Evolutionary conservation across 1,140 invertebrate genomes (phyloP).

Genomic region (Diabrotica virgifera): DNA sequence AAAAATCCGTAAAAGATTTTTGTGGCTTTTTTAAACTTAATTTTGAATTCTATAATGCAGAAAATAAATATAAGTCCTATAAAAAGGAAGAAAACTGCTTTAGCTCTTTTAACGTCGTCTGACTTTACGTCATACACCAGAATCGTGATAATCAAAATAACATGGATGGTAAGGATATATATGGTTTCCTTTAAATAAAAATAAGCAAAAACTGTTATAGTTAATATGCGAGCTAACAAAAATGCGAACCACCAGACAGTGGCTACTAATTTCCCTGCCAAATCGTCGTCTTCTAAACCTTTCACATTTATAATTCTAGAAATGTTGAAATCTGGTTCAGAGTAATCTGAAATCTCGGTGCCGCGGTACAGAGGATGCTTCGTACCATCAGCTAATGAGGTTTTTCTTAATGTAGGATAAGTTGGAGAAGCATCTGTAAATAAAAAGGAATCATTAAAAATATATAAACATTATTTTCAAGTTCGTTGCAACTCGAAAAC

Average conservation of each 20-base stretch:
- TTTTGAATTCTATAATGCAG: conserved; percentile 71
- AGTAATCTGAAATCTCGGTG: background rate
- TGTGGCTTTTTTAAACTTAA: conserved; percentile 67
- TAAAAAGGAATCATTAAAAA: too few species aligned
- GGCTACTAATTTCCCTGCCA: conserved; percentile 60
- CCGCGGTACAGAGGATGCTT: conserved; percentile 11
- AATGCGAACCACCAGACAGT: conserved; percentile 72
- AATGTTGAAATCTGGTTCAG: conserved; percentile 34
- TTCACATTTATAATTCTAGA: conserved; percentile 29
- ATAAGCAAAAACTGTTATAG: conserved; percentile 66
- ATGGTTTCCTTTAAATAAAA: conserved; percentile 60
- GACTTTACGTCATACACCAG: conserved; percentile 43
- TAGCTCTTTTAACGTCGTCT: conserved; percentile 36
- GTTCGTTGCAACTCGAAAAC: too few species aligned
- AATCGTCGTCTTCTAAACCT: conserved; percentile 58
- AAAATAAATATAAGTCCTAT: conserved; percentile 70
- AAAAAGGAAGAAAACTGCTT: conserved; percentile 58
- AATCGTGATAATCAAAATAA: conserved; percentile 35
- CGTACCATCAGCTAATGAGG: conserved; percentile 25
- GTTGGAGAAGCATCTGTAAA: too few species aligned
- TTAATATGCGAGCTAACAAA: conserved; percentile 62
- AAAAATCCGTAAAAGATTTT: conserved; percentile 65
- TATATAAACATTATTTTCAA: too few species aligned
- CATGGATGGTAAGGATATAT: conserved; percentile 36
- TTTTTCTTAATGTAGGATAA: too few species aligned